These are phyloP conservation scores for Neodiprion virginianus DNA, from an alignment of 1,140 invertebrate genomes.

Conservation along the genomic window DNA sequence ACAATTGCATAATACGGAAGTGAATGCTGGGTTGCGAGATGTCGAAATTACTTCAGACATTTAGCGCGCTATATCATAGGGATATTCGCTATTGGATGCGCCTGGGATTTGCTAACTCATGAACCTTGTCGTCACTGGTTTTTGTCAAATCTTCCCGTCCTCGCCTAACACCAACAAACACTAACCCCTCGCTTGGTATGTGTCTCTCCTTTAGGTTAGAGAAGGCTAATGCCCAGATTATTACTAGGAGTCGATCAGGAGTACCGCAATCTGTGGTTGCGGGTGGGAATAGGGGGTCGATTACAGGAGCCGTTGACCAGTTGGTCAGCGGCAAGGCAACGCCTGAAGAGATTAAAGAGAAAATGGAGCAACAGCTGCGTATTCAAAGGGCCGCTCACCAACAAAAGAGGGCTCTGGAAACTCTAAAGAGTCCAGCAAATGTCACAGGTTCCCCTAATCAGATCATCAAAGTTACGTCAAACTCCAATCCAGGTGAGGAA, in stretches of 20 bases:
- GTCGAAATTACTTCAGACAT: too few relatives aligned
- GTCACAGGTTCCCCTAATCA: constrained; percentile 48
- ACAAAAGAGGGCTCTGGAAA: constrained; percentile 78
- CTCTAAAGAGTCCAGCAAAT: constrained; percentile 59
- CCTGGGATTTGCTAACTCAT: too few relatives aligned
- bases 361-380: constrained; percentile 88
- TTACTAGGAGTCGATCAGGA: constrained; percentile 77
- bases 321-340: constrained; percentile 66
- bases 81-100: too few relatives aligned
- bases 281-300: constrained; percentile 42
- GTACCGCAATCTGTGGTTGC: constrained; percentile 60
- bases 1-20: not conserved
- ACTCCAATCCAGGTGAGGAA: constrained; percentile 58
- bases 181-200: constrained; percentile 57
- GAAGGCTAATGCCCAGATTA: constrained; percentile 72
- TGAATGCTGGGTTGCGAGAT: too few relatives aligned
- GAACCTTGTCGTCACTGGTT: not conserved
- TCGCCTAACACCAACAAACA: constrained; percentile 44
- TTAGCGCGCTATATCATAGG: too few relatives aligned
- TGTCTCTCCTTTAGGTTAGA: constrained; percentile 65
- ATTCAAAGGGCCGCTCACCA: constrained; percentile 87
- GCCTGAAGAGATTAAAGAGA: constrained; percentile 86
- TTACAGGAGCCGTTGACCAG: constrained; percentile 43
- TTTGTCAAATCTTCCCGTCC: constrained; percentile 35
- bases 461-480: constrained; percentile 65